Evolutionary conservation across 2,888 invertebrate genomes (phyloP).

Genomic region (Sepioteuthis lessoniana): DNA sequence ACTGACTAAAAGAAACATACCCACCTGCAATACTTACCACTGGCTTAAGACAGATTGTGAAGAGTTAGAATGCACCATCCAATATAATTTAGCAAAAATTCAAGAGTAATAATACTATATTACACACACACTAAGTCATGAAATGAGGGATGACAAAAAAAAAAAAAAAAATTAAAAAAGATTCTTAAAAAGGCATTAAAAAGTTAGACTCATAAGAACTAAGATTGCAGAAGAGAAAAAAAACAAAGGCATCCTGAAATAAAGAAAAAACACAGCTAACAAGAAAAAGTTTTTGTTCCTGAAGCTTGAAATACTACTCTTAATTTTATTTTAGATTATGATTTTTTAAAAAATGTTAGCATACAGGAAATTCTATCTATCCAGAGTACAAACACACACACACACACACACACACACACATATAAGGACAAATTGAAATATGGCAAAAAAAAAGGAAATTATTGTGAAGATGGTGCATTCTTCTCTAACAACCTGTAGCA

Average conservation of each 20-base stretch:
- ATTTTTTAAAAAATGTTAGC: neutral
- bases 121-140: neutral
- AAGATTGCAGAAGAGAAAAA: neutral
- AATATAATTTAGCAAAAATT: neutral
- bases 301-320: neutral
- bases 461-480: conserved; percentile 40
- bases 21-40: conserved; percentile 39
- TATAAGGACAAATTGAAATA: neutral
- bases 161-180: no score
- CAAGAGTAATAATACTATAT: neutral
- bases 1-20: neutral
- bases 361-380: neutral
- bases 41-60: neutral
- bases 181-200: no score
- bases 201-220: neutral
- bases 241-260: neutral
- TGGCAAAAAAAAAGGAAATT: neutral
- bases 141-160: neutral
- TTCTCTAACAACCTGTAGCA: conserved; percentile 8
- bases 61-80: conserved; percentile 42
- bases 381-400: neutral
- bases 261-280: neutral
- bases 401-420: neutral
- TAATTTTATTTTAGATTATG: no score
- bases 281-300: neutral